Evolutionary conservation across 2,888 invertebrate genomes (phyloP).

Genomic region (Eupithecia exiguata): DNA sequence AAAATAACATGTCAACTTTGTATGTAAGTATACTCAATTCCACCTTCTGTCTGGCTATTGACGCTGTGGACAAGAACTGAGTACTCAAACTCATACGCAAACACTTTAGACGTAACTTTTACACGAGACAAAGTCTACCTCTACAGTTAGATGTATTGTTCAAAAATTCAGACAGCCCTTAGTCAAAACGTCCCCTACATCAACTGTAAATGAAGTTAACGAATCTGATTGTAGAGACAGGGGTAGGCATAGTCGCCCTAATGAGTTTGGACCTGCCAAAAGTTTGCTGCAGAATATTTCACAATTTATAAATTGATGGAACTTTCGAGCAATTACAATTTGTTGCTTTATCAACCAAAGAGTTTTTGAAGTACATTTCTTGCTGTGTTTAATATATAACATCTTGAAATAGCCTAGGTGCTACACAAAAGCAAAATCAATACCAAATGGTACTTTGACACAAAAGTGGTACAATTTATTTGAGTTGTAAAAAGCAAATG

Average conservation of each 20-base stretch:
- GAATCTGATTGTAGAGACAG: slow-evolving; percentile 21
- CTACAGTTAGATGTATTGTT: neutral
- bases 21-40: neutral
- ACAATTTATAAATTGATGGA: neutral
- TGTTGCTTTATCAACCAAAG: neutral
- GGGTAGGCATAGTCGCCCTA: slow-evolving; percentile 10
- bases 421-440: neutral
- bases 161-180: neutral
- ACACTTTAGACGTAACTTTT: neutral
- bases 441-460: neutral
- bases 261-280: neutral
- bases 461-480: neutral
- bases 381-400: neutral
- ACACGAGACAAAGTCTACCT: neutral
- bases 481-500: too few species aligned
- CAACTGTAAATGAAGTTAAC: slow-evolving; percentile 25
- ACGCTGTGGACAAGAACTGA: too few species aligned
- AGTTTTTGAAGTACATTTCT: neutral
- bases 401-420: neutral
- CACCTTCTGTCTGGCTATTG: too few species aligned
- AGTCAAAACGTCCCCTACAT: slow-evolving; percentile 13
- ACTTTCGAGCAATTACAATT: neutral
- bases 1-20: too few species aligned
- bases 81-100: neutral
- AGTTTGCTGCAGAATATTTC: neutral